phyloP scores from a whole-genome alignment of 1,140 invertebrate genomes.

The Drosophila kepulauana region DNA sequence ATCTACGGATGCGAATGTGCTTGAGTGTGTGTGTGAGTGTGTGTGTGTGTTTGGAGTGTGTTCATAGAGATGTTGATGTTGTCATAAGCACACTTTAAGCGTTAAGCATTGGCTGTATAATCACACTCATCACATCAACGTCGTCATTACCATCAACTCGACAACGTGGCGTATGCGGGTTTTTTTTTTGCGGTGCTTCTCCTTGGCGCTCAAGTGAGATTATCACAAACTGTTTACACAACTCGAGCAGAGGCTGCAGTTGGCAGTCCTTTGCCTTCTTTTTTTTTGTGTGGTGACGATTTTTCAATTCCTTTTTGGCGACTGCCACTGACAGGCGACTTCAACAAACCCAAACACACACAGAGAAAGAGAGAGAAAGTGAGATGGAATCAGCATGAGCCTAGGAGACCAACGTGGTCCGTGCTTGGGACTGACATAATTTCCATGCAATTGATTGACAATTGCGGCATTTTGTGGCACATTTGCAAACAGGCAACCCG shows the following conservation, averaged over 20 bases:
- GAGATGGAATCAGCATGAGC: background rate
- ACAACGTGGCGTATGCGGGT: constrained; percentile 41
- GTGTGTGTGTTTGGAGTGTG: constrained; percentile 32
- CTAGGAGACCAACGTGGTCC: background rate
- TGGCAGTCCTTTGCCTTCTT: background rate
- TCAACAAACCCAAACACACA: constrained; percentile 36
- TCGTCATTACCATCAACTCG: constrained; percentile 64
- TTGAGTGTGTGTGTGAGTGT: constrained; percentile 36
- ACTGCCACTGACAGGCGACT: constrained; percentile 66
- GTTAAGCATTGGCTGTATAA: constrained; percentile 65
- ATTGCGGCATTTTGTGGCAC: constrained; percentile 81
- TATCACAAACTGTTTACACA: constrained; percentile 79
- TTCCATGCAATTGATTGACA: constrained; percentile 82
- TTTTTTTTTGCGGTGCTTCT: background rate
- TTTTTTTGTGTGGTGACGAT: constrained; percentile 25
- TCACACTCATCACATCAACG: constrained; percentile 71
- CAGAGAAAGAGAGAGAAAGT: background rate
- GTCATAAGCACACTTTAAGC: constrained; percentile 60
- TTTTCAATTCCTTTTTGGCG: constrained; percentile 61
- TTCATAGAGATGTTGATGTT: constrained; percentile 28
- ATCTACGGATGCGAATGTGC: constrained; percentile 1
- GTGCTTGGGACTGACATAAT: constrained; percentile 64
- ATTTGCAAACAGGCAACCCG: constrained; percentile 63
- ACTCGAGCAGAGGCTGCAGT: constrained; percentile 47
- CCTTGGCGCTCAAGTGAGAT: constrained; percentile 68